These are phyloP conservation scores for Onychostoma macrolepis DNA, from an alignment of 2,113 vertebrate genomes.

Conservation along the genomic window DNA sequence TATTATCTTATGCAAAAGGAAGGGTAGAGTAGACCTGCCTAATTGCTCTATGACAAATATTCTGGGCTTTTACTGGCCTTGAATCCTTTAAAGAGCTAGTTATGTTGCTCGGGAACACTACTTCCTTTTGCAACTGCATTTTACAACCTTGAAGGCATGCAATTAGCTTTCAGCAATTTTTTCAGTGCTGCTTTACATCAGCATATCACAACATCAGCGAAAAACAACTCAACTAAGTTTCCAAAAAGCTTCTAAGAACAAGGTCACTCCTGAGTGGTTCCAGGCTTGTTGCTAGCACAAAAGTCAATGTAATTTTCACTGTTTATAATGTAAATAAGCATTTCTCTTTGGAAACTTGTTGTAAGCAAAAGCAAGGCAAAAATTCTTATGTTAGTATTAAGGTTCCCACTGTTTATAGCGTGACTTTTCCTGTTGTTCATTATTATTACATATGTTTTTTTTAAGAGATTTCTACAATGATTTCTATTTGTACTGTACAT, in stretches of 20 bases:
- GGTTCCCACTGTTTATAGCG: neutral
- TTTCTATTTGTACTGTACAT: neutral
- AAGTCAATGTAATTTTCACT: neutral
- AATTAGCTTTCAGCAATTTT: conserved; percentile 3
- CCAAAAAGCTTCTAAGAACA: conserved; percentile 6
- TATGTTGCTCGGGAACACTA: conserved; percentile 3
- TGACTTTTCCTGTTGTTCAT: neutral
- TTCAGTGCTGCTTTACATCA: conserved; percentile 1
- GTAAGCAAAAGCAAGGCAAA: neutral
- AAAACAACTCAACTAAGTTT: conserved; percentile 3
- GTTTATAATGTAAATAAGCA: neutral
- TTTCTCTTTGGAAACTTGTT: neutral
- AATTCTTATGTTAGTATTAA: neutral
- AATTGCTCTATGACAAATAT: conserved; percentile 8
- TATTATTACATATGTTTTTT: neutral
- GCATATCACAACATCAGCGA: neutral
- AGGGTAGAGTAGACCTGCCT: neutral
- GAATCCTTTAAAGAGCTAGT: conserved; percentile 3
- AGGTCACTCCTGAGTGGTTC: neutral
- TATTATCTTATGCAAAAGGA: neutral
- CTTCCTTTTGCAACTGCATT: neutral
- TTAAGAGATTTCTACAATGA: neutral
- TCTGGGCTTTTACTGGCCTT: conserved; percentile 22
- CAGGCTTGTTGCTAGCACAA: neutral
- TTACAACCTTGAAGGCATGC: conserved; percentile 7